Conservation (phyloP, 92 coral and sea anemone species). For the Zoanthus gigantus region DNA sequence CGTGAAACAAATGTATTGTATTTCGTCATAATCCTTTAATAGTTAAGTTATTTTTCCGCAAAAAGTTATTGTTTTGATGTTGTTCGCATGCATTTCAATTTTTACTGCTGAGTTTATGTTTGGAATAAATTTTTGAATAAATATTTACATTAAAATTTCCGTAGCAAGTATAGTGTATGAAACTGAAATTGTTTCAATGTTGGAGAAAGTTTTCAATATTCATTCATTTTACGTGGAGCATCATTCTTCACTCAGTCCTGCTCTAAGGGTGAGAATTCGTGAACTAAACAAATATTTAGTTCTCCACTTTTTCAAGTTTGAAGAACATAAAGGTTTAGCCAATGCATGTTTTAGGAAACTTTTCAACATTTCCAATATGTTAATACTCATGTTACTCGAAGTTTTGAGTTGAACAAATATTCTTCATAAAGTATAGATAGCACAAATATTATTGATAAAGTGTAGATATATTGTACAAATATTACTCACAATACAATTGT, state of each 20-base stretch:
- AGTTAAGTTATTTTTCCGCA: not conserved
- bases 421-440: too few species aligned
- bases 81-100: not conserved
- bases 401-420: too few species aligned
- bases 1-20: not conserved
- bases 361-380: slow-evolving; percentile 12
- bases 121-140: not conserved
- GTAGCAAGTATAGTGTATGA: not conserved
- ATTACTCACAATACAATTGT: too few species aligned
- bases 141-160: not conserved
- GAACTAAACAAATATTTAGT: too few species aligned
- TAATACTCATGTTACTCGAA: not conserved
- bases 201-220: not conserved
- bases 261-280: too few species aligned
- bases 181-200: not conserved
- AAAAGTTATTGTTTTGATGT: not conserved
- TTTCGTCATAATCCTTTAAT: slow-evolving; percentile 10
- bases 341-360: not conserved
- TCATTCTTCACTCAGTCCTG: too few species aligned
- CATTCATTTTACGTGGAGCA: too few species aligned
- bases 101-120: not conserved
- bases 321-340: too few species aligned
- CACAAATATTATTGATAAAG: too few species aligned
- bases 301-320: not conserved
- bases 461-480: too few species aligned